Evolutionary conservation across 2,888 invertebrate species (phyloP), one percentile per base, ranked within the genome.

Genomic region (Tanypteryx hageni): DNA sequence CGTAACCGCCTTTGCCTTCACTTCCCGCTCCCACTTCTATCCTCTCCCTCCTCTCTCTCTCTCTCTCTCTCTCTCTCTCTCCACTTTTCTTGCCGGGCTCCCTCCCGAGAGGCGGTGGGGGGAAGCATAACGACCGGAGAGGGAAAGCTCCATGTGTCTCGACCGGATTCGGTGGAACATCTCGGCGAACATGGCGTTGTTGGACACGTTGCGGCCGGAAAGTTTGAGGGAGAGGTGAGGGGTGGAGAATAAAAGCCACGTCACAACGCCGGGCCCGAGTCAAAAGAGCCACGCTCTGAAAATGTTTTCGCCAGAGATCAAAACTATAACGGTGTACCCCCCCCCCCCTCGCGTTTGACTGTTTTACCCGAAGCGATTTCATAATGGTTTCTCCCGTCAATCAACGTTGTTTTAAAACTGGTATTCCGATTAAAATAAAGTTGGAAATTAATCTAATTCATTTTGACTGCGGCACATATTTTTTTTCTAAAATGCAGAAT

Each of bases 171-270:
- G 44, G 44, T 1, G 44, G 76, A 76, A 76, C 27, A 76, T 76
- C 76, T 76, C 76, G 76, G 76, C 13, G 27, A 76, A 27, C 22
- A 27, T 27, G 76, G 76, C 76, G 5, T 76, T 76, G 76, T 76
- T 76, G 22, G 76, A 76, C 76, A 76, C 76, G 68, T 68, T 68
- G 68, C 22, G 68, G n/a, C 68, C 18, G 68, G 76, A 76, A 76
- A 22, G 11, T 22, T 22, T 76, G 22, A 13, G 4, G 22, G 10
- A 22, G 4, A n/a, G 68, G 16, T 22, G 22, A 22, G 22, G n/a
- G 68, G 22, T n/a, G 68, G 64, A 14, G 64, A 64, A 64, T 10
- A 11, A 68, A 68, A 76, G 76, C 22, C 18, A 76, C 27, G 22
- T 76, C 27, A 44, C 44, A 44, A 44, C 44, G 44, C 44, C 44